Percentiles rank a stretch among this genome's conserved stretches.
Conservation (phyloP, 2,113 vertebrate species). For the Gopherus evgoodei region DNA sequence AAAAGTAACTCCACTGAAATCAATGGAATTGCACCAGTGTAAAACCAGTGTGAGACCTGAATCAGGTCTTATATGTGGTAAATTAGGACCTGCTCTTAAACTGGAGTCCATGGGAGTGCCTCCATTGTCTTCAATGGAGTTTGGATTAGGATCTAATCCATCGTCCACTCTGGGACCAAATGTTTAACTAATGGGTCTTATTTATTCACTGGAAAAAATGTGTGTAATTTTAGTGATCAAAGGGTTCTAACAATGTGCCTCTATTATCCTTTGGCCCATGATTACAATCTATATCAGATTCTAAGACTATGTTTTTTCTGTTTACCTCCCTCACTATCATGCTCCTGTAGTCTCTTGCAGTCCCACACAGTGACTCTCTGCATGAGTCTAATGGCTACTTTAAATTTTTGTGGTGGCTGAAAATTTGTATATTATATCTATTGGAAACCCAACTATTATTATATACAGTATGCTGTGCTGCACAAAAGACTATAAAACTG, state of each 20-base stretch:
- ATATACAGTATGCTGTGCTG: neutral
- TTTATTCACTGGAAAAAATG: neutral
- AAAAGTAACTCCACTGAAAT: neutral
- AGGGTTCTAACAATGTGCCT: neutral
- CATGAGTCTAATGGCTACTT: neutral
- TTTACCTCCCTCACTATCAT: conserved; percentile 4
- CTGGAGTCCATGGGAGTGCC: neutral
- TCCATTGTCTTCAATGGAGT: neutral
- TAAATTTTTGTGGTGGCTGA: conserved; percentile 36
- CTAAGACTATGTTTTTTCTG: neutral
- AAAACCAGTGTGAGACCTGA: neutral
- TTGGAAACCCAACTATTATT: conserved; percentile 48
- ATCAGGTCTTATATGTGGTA: neutral
- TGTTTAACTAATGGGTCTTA: neutral
- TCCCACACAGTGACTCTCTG: neutral
- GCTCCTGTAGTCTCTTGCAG: conserved; percentile 32
- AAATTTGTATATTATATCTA: conserved; percentile 26
- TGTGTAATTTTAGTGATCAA: neutral
- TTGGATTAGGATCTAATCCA: neutral
- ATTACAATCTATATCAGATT: fast-evolving
- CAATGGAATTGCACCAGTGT: neutral
- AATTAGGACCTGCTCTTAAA: neutral
- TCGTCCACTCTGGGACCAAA: neutral
- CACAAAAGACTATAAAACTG: neutral
- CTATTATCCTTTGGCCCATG: neutral